Percentiles rank a stretch among this genome's conserved stretches.
Evolutionary conservation across 2,797 vertebrate species (phyloP).

Genomic region (Microctenopoma stevenorrisi): DNA sequence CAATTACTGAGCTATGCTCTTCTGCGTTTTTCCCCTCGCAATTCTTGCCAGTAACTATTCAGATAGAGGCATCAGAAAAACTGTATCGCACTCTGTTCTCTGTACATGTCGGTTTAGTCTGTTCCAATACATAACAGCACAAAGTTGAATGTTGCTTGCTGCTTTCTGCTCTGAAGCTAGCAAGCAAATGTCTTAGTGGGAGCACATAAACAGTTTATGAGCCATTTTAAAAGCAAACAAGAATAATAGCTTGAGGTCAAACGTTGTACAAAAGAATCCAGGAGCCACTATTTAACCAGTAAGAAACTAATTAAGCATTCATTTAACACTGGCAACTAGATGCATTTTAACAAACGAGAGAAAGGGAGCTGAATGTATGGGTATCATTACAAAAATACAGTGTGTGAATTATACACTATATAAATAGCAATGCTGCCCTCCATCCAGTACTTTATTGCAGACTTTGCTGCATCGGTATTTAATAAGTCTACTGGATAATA

Average conservation of each 20-base stretch:
- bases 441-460: constrained; percentile 24
- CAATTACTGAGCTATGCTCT: constrained; percentile 66
- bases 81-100: constrained; percentile 23
- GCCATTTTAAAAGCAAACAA: constrained; percentile 62
- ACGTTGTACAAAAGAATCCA: constrained; percentile 45
- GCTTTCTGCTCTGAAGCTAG: constrained; percentile 30
- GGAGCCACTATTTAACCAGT: constrained; percentile 55
- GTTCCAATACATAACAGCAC: constrained; percentile 33
- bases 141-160: constrained; percentile 29
- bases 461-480: constrained; percentile 7
- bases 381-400: constrained; percentile 58
- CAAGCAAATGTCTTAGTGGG: constrained; percentile 28
- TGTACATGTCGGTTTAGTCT: constrained; percentile 18
- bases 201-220: constrained; percentile 67
- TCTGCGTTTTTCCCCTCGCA: constrained; percentile 25
- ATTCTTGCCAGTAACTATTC: constrained; percentile 54
- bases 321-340: constrained; percentile 50
- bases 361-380: constrained; percentile 52
- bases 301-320: constrained; percentile 55
- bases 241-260: constrained; percentile 66
- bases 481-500: constrained; percentile 19
- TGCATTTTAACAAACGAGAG: constrained; percentile 62
- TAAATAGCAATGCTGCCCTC: constrained; percentile 39
- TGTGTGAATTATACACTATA: constrained; percentile 1
- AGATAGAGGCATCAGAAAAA: constrained; percentile 57